A percentile compares a stretch with the other conserved stretches of the same genome.
Conservation (phyloP, 2,888 invertebrate genomes). For the Temnothorax unifasciatus region DNA sequence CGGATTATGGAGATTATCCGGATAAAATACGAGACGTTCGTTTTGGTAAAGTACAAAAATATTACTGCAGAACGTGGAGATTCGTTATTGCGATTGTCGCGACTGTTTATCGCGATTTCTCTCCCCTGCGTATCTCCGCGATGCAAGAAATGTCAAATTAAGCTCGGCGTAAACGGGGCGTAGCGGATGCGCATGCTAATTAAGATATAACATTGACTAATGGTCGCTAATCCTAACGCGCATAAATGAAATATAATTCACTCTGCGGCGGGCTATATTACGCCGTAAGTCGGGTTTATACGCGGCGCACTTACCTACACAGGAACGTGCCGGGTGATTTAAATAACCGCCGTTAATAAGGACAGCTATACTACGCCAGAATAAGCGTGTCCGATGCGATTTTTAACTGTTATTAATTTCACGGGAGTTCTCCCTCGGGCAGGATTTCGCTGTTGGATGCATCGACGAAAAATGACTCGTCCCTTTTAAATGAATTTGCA, state of each 20-base stretch:
- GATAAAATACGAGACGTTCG: neutral
- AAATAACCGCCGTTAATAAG: conserved; percentile 31
- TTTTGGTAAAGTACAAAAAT: conserved; percentile 23
- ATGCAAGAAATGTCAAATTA: conserved; percentile 55
- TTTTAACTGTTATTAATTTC: conserved; percentile 52
- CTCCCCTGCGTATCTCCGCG: neutral
- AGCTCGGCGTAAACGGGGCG: conserved; percentile 58
- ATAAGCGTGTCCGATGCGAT: conserved; percentile 25
- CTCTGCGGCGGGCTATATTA: conserved; percentile 52
- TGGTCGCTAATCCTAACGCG: conserved; percentile 67
- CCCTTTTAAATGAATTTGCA: neutral
- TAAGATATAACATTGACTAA: conserved; percentile 70
- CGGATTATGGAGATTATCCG: conserved; percentile 32
- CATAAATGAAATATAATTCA: conserved; percentile 69
- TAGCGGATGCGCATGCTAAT: conserved; percentile 60
- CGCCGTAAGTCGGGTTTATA: conserved; percentile 45
- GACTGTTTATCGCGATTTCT: conserved; percentile 27
- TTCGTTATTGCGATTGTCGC: neutral
- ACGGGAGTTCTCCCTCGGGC: too few species aligned
- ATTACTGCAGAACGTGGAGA: neutral
- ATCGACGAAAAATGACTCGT: neutral
- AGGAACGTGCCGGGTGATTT: conserved; percentile 37
- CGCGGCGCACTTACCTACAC: conserved; percentile 51
- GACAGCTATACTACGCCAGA: conserved; percentile 2
- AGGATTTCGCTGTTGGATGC: neutral